Evolutionary conservation across 2,797 vertebrate genomes (phyloP).

Genomic region (Rhinoraja longicauda): DNA sequence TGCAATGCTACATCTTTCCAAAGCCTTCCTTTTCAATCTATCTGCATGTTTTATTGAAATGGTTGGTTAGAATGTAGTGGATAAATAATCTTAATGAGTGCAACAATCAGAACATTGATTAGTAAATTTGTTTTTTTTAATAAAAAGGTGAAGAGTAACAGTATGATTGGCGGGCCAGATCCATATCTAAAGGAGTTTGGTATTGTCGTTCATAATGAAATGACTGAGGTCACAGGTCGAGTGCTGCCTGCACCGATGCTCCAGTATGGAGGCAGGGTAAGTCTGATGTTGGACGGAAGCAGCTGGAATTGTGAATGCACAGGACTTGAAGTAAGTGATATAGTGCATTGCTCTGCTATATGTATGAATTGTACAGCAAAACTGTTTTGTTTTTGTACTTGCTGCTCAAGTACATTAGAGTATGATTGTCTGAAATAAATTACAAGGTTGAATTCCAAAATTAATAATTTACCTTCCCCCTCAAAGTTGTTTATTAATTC

Average conservation of each 20-base stretch:
- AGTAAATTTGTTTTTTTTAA: background rate
- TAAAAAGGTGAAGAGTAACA: slow-evolving; percentile 93
- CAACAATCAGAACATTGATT: no score
- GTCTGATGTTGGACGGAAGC: slow-evolving; percentile 49
- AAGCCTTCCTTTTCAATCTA: no score
- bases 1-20: no score
- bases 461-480: background rate
- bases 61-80: no score
- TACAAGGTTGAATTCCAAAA: background rate
- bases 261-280: slow-evolving; percentile 96
- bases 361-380: slow-evolving; percentile 33
- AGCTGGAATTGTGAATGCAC: slow-evolving; percentile 39
- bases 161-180: slow-evolving; percentile 95
- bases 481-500: background rate
- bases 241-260: slow-evolving; percentile 97
- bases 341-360: slow-evolving; percentile 33
- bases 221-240: slow-evolving; percentile 93
- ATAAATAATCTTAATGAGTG: no score
- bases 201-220: slow-evolving; percentile 95
- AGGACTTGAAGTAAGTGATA: slow-evolving; percentile 39
- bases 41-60: no score
- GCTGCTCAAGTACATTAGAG: background rate
- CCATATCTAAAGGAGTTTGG: slow-evolving; percentile 97
- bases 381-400: slow-evolving; percentile 8
- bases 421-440: background rate